phyloP scores from a whole-genome alignment of 1,140 invertebrate genomes.

The Leptinotarsa defecta region DNA sequence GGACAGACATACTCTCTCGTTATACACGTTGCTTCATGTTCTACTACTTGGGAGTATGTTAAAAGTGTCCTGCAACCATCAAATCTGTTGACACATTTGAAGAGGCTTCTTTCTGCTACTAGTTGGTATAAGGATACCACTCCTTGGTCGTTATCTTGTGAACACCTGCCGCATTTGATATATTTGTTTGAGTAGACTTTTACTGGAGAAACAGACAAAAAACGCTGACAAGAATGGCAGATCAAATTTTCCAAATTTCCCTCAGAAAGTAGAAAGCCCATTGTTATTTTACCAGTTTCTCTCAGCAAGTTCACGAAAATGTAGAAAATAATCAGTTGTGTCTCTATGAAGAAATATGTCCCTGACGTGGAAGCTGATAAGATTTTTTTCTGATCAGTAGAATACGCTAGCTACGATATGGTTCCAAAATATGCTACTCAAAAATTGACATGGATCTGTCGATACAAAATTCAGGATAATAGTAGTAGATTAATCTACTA shows the following conservation, averaged over 20 bases:
- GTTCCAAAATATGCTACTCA: too few species aligned
- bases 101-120: not conserved
- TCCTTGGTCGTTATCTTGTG: not conserved
- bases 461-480: too few species aligned
- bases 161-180: conserved; percentile 5
- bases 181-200: conserved; percentile 1
- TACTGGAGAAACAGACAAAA: conserved; percentile 1
- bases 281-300: too few species aligned
- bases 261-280: not conserved
- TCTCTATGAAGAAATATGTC: too few species aligned
- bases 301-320: too few species aligned
- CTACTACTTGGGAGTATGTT: not conserved
- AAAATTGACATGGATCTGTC: too few species aligned
- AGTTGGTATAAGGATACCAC: not conserved
- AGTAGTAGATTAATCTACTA: too few species aligned
- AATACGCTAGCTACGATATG: too few species aligned
- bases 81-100: conserved; percentile 16
- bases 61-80: conserved; percentile 13
- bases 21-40: not conserved
- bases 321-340: too few species aligned
- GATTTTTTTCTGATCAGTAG: too few species aligned
- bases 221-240: not conserved
- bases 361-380: too few species aligned
- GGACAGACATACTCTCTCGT: conserved; percentile 1
- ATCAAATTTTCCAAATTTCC: not conserved